Percentiles rank a stretch among this genome's conserved stretches.
Conservation (phyloP, 2,797 vertebrate genomes). For the Danionella dracula region DNA sequence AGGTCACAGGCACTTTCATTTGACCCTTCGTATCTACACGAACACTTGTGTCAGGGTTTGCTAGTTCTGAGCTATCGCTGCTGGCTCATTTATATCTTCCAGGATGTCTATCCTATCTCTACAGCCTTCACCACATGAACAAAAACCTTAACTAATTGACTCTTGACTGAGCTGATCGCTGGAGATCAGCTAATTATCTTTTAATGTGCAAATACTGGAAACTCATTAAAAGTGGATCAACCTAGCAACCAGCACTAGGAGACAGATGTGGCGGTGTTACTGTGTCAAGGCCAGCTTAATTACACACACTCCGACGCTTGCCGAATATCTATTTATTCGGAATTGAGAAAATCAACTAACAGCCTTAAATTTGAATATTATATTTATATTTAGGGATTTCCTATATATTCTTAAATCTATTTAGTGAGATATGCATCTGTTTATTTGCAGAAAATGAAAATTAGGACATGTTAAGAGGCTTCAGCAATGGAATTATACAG, state of each 20-base stretch:
- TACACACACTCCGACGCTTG: constrained; percentile 12
- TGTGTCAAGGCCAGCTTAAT: constrained; percentile 41
- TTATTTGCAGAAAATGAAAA: too few relatives aligned
- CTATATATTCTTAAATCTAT: too few relatives aligned
- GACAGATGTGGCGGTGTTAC: constrained; percentile 46
- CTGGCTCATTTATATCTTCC: constrained; percentile 75
- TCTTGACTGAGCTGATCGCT: constrained; percentile 65
- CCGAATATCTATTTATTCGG: neutral
- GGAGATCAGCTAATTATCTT: constrained; percentile 69
- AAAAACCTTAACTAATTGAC: constrained; percentile 73
- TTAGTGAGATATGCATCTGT: too few relatives aligned
- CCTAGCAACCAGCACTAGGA: constrained; percentile 46
- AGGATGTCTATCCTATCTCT: constrained; percentile 53
- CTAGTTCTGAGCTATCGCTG: constrained; percentile 19
- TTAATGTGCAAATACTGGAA: constrained; percentile 60
- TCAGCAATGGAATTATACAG: too few relatives aligned
- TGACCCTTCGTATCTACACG: constrained; percentile 5
- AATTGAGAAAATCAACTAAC: neutral
- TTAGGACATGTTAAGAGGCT: too few relatives aligned
- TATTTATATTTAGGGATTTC: too few relatives aligned
- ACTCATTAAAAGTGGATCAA: constrained; percentile 57
- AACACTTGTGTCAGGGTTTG: constrained; percentile 8
- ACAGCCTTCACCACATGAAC: constrained; percentile 58
- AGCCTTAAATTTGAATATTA: constrained; percentile 3
- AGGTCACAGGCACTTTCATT: constrained; percentile 4